Evolutionary conservation across 2,113 vertebrate species (phyloP).

Genomic region (Clinocottus analis): DNA sequence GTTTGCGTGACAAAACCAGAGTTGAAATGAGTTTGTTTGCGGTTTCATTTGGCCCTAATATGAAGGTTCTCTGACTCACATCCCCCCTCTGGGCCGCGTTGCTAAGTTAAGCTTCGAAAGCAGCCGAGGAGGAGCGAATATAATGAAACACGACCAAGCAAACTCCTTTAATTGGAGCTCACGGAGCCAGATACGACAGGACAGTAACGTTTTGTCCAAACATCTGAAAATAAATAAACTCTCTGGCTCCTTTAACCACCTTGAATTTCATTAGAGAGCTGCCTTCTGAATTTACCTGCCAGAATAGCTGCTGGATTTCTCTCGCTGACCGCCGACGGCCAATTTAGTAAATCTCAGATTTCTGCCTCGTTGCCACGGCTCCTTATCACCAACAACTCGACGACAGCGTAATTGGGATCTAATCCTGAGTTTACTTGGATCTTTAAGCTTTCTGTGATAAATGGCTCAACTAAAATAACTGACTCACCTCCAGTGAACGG

Average conservation of each 20-base stretch:
- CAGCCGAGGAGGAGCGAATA: constrained; percentile 22
- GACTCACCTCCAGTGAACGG: constrained; percentile 48
- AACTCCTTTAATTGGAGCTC: constrained; percentile 48
- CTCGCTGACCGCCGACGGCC: constrained; percentile 48
- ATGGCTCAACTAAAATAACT: constrained; percentile 61
- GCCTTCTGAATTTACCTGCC: constrained; percentile 29
- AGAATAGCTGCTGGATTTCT: constrained; percentile 27
- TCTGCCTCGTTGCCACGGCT: constrained; percentile 35
- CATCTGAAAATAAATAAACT: constrained; percentile 12
- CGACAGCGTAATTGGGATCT: constrained; percentile 64
- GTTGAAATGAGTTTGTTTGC: constrained; percentile 45
- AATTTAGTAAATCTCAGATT: constrained; percentile 51
- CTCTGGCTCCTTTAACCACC: constrained; percentile 10
- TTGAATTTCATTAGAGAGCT: constrained; percentile 1
- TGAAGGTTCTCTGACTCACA: constrained; percentile 45
- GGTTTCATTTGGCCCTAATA: constrained; percentile 42
- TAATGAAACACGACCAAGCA: constrained; percentile 37
- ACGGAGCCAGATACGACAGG: constrained; percentile 10
- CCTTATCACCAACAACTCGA: constrained; percentile 57
- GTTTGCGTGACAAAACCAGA: constrained; percentile 40
- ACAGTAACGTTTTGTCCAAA: constrained; percentile 20
- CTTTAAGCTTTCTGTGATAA: constrained; percentile 60
- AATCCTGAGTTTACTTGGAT: constrained; percentile 54
- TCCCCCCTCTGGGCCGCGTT: constrained; percentile 18
- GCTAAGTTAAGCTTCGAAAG: constrained; percentile 51